Percentiles rank a stretch among this genome's conserved stretches.
phyloP scores from a whole-genome alignment of 2,113 vertebrate genomes.

The Camelus dromedarius region DNA sequence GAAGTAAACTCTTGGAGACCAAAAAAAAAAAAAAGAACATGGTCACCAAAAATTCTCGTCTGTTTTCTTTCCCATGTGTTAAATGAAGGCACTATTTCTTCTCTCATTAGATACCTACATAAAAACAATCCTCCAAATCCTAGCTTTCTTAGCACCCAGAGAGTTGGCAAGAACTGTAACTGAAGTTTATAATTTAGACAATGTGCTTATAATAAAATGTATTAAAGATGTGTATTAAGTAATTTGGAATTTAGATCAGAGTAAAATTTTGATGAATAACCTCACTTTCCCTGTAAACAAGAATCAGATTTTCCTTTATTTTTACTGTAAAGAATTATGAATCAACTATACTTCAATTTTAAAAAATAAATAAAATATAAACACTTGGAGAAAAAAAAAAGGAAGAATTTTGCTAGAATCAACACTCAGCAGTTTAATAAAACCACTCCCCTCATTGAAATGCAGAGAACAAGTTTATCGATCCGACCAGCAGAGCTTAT shows the following conservation, averaged over 20 bases:
- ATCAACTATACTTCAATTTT: no score
- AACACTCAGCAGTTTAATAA: slow-evolving; percentile 28
- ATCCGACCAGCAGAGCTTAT: slow-evolving; percentile 65
- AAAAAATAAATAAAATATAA: no score
- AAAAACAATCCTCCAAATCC: slow-evolving; percentile 55
- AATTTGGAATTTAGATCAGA: slow-evolving; percentile 17
- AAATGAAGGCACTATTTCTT: background rate
- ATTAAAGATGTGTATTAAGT: slow-evolving; percentile 35
- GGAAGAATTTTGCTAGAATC: background rate
- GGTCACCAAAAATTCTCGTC: background rate
- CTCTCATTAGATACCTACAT: slow-evolving; percentile 48
- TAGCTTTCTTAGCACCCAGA: background rate
- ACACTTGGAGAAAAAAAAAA: no score
- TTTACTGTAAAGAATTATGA: slow-evolving; percentile 25
- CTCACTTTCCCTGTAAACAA: slow-evolving; percentile 7
- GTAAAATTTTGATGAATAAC: slow-evolving; percentile 36
- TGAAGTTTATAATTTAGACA: slow-evolving; percentile 22
- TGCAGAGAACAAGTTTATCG: slow-evolving; percentile 11
- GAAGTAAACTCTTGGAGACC: slow-evolving; percentile 71
- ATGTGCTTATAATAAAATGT: slow-evolving; percentile 44
- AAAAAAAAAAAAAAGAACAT: slow-evolving; percentile 42
- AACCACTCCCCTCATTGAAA: slow-evolving; percentile 39
- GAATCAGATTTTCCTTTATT: slow-evolving; percentile 18
- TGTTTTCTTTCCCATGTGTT: background rate
- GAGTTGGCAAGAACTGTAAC: slow-evolving; percentile 47